Percentiles rank a stretch among this genome's conserved stretches.
Evolutionary conservation across 2,797 vertebrate genomes (phyloP).

Genomic region (Sebastiscus tertius): DNA sequence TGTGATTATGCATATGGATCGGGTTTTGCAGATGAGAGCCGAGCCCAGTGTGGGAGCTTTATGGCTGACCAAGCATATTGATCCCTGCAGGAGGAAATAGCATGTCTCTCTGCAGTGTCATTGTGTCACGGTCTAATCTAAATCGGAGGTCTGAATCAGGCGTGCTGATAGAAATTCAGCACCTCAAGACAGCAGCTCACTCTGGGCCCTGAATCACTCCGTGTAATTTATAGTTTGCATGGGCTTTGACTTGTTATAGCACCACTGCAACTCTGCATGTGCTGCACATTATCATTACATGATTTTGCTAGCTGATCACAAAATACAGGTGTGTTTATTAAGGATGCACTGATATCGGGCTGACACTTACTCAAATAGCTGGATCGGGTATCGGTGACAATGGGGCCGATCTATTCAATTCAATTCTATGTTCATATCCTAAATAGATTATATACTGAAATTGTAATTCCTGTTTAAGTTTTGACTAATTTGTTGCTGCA

Average conservation of each 20-base stretch:
- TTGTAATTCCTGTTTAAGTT: too few species aligned
- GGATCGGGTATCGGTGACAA: too few species aligned
- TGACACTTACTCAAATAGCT: too few species aligned
- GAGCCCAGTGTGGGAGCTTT: constrained; percentile 42
- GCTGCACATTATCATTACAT: not conserved
- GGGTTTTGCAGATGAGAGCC: constrained; percentile 58
- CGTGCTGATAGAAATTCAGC: not conserved
- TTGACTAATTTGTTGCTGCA: too few species aligned
- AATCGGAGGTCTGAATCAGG: constrained; percentile 22
- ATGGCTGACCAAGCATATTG: constrained; percentile 71
- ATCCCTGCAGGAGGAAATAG: constrained; percentile 62
- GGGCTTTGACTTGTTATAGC: not conserved
- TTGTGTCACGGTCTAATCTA: constrained; percentile 42
- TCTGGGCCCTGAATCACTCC: not conserved
- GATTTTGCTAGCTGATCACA: not conserved
- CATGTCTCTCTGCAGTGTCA: constrained; percentile 61
- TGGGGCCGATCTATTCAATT: too few species aligned
- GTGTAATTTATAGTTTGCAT: not conserved
- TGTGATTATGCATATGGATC: constrained; percentile 72
- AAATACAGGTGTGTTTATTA: not conserved
- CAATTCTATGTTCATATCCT: too few species aligned
- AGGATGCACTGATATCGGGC: too few species aligned
- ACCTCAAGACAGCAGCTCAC: not conserved
- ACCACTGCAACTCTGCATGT: not conserved
- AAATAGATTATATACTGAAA: too few species aligned